These are phyloP conservation scores for Tetranychus cinnabarinus DNA, from an alignment of 1,140 invertebrate species.

Conservation along the genomic window DNA sequence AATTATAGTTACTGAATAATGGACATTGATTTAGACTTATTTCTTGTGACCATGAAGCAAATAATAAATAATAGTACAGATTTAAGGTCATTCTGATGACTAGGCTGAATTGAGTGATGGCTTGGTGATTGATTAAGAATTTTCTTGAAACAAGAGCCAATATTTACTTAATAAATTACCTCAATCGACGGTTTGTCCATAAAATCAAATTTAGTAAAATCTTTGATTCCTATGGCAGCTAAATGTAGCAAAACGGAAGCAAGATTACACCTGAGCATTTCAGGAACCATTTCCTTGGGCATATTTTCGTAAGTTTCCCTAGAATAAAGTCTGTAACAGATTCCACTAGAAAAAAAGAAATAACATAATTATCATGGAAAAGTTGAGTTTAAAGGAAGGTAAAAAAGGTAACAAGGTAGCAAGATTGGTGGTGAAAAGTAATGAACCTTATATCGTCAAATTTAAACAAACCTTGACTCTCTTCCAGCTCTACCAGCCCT, in stretches of 20 bases:
- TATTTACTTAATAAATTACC: background rate
- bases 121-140: no score
- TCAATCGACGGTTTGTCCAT: constrained; percentile 59
- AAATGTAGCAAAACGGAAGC: constrained; percentile 52
- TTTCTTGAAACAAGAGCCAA: no score
- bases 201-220: constrained; percentile 61
- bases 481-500: constrained; percentile 68
- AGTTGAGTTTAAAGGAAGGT: background rate
- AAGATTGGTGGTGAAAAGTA: background rate
- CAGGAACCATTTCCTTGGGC: constrained; percentile 45
- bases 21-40: no score
- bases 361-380: background rate
- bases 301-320: constrained; percentile 40
- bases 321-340: constrained; percentile 22
- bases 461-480: constrained; percentile 27
- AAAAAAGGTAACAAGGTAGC: no score
- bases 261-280: constrained; percentile 58
- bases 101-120: no score
- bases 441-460: background rate
- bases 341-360: constrained; percentile 17
- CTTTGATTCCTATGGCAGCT: constrained; percentile 52
- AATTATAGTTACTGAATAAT: no score
- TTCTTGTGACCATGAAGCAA: no score
- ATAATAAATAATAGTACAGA: no score
- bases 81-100: no score